A percentile compares a stretch with the other conserved stretches of the same genome.
phyloP scores from a whole-genome alignment of 2,113 vertebrate species.

The Micromys minutus region DNA sequence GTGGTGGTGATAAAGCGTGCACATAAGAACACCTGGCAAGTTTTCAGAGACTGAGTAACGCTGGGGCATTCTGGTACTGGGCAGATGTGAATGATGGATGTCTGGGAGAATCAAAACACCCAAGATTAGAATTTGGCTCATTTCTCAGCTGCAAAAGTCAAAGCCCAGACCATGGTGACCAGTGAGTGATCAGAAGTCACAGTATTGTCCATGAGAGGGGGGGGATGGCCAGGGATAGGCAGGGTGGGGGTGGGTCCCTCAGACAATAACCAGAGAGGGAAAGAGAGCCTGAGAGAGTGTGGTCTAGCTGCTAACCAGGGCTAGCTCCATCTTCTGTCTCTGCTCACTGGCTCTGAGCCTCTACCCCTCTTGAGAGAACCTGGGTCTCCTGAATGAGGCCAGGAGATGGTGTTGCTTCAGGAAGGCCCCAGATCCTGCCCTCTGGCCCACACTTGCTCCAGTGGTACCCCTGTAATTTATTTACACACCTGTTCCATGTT shows the following conservation, averaged over 20 bases:
- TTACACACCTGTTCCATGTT: neutral
- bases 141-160: neutral
- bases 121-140: neutral
- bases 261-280: neutral
- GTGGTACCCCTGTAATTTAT: rapidly evolving
- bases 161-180: neutral
- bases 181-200: neutral
- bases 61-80: neutral
- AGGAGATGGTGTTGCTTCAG: neutral
- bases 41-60: too few relatives aligned
- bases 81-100: neutral
- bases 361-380: neutral
- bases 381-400: neutral
- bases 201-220: rapidly evolving
- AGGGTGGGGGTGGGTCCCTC: neutral
- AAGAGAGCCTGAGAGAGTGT: neutral
- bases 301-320: neutral
- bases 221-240: neutral
- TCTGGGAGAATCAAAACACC: neutral
- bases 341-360: neutral
- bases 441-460: neutral
- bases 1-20: neutral
- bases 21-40: neutral
- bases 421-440: neutral
- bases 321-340: neutral